Evolutionary conservation across 2,113 vertebrate genomes (phyloP).

Genomic region (Mormyrus lacerda): DNA sequence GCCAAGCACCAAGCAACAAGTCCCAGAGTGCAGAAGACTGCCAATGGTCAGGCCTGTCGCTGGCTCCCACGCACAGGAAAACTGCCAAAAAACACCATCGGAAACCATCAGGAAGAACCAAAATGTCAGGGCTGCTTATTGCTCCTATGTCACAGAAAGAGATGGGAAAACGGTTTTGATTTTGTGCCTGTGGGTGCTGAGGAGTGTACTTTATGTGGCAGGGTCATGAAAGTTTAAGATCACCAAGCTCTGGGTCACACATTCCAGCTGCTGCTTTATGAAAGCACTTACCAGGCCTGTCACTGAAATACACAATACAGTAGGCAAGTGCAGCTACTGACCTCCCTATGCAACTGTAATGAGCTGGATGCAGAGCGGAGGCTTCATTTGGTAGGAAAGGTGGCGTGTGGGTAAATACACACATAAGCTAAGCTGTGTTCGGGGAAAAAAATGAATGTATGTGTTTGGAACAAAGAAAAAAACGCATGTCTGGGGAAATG

Average conservation of each 20-base stretch:
- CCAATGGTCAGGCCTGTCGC: constrained; percentile 34
- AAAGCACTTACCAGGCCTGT: background rate
- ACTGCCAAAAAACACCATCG: background rate
- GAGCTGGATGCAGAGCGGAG: background rate
- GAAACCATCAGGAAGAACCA: background rate
- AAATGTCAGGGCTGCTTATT: background rate
- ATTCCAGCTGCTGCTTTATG: background rate
- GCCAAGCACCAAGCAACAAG: constrained; percentile 37
- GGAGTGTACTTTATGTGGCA: background rate
- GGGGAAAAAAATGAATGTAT: background rate
- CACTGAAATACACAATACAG: background rate
- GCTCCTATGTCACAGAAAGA: background rate
- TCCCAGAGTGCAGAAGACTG: constrained; percentile 42
- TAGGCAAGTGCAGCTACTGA: background rate
- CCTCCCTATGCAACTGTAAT: background rate
- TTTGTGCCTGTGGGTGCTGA: background rate
- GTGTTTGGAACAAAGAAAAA: background rate
- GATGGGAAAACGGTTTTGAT: background rate
- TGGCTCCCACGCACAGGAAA: background rate
- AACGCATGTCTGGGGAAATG: background rate
- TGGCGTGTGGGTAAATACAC: background rate
- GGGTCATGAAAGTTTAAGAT: background rate
- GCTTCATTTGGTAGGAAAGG: constrained; percentile 16
- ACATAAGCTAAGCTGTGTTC: background rate
- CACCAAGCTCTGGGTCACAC: background rate